Conservation (phyloP, 2,888 invertebrate species). For the Stenodera caucasica region DNA sequence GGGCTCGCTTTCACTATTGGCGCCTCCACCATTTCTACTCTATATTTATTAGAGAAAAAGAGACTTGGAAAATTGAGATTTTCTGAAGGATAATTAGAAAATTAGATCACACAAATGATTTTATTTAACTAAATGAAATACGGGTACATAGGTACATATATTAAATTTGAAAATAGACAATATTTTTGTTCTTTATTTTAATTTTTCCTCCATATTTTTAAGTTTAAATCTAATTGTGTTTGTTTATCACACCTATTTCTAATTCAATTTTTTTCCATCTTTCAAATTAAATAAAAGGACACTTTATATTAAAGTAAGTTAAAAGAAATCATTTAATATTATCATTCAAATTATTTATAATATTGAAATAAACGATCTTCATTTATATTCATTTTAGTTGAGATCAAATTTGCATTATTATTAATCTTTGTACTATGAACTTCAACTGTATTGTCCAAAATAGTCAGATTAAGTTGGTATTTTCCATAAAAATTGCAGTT, state of each 20-base stretch:
- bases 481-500: not conserved
- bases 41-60: no score
- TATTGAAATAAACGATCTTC: not conserved
- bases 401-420: no score
- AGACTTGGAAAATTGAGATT: no score
- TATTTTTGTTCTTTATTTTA: constrained; percentile 39
- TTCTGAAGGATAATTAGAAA: no score
- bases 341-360: not conserved
- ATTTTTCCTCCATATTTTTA: constrained; percentile 39
- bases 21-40: no score
- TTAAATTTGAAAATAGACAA: constrained; percentile 48
- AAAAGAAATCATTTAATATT: constrained; percentile 26
- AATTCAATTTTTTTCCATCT: constrained; percentile 26
- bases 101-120: constrained; percentile 49
- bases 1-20: no score
- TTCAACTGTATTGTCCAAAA: no score
- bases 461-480: no score
- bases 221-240: constrained; percentile 31
- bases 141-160: constrained; percentile 47
- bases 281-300: constrained; percentile 44
- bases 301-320: constrained; percentile 37
- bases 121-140: constrained; percentile 48
- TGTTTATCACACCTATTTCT: constrained; percentile 41
- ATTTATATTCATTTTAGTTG: not conserved
- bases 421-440: no score